A percentile compares a stretch with the other conserved stretches of the same genome.
These are phyloP conservation scores for Pitangus sulphuratus DNA, from an alignment of 2,797 vertebrate species.

Conservation along the genomic window DNA sequence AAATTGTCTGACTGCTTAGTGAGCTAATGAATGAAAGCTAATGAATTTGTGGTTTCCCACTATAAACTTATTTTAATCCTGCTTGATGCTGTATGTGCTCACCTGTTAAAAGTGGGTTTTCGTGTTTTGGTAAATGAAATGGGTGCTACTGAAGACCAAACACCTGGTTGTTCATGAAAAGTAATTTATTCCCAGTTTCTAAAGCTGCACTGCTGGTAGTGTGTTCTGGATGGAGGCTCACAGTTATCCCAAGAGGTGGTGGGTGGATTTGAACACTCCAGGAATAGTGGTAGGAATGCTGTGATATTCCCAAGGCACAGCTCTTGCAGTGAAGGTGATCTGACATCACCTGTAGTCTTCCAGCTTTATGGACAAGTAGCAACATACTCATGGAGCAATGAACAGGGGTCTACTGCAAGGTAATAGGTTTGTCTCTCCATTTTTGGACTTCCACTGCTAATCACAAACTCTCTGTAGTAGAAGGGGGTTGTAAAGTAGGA, in stretches of 20 bases:
- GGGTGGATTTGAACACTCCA: neutral
- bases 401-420: neutral
- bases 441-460: neutral
- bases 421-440: accelerated
- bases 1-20: neutral
- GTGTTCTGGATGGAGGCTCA: neutral
- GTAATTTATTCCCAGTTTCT: neutral
- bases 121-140: neutral
- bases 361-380: neutral
- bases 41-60: neutral
- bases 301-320: neutral
- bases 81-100: neutral
- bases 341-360: neutral
- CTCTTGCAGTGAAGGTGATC: neutral
- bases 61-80: neutral
- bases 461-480: neutral
- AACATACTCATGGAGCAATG: neutral
- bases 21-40: neutral
- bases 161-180: neutral
- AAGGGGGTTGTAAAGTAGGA: neutral
- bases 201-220: neutral
- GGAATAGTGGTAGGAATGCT: neutral
- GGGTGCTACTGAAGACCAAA: neutral
- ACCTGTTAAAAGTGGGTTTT: neutral
- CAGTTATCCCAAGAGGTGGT: neutral